These are phyloP conservation scores for Crotophaga sulcirostris DNA, from an alignment of 2,113 vertebrate genomes.

Conservation along the genomic window DNA sequence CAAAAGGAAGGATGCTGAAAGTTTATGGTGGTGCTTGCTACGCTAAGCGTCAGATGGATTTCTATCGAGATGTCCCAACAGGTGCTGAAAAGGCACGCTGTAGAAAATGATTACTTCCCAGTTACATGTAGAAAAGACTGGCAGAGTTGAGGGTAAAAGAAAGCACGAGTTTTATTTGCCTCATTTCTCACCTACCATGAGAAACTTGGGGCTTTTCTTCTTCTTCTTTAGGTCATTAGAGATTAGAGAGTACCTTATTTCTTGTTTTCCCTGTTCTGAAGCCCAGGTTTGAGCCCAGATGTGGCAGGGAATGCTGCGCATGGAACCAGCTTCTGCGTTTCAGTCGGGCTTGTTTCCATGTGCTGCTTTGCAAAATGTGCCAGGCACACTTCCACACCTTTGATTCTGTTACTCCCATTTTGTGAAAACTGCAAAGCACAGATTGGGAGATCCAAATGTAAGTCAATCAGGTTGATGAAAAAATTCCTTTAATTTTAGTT, in stretches of 20 bases:
- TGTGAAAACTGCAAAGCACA: not conserved
- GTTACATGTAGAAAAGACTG: not conserved
- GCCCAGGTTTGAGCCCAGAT: not conserved
- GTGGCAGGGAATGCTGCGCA: not conserved
- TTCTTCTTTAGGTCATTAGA: not conserved
- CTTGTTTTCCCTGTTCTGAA: not conserved
- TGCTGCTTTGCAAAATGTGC: not conserved
- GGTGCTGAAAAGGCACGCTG: conserved; percentile 5
- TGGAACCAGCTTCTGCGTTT: not conserved
- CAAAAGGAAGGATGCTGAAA: not conserved
- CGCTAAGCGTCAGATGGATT: not conserved
- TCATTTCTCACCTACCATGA: not conserved
- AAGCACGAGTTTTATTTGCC: not conserved
- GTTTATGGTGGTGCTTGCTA: not conserved
- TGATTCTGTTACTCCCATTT: not conserved
- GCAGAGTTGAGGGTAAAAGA: not conserved
- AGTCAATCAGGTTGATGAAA: not conserved
- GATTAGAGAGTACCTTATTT: not conserved
- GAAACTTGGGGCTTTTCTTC: not conserved
- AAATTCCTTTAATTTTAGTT: not conserved
- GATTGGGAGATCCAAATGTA: not conserved
- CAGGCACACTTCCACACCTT: not conserved
- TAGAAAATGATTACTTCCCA: not conserved
- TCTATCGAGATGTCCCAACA: conserved; percentile 25
- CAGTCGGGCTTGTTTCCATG: fast-evolving